Evolutionary conservation across 1,140 invertebrate species (phyloP), one percentile per base, ranked within the genome.

Genomic region (Delia radicum): DNA sequence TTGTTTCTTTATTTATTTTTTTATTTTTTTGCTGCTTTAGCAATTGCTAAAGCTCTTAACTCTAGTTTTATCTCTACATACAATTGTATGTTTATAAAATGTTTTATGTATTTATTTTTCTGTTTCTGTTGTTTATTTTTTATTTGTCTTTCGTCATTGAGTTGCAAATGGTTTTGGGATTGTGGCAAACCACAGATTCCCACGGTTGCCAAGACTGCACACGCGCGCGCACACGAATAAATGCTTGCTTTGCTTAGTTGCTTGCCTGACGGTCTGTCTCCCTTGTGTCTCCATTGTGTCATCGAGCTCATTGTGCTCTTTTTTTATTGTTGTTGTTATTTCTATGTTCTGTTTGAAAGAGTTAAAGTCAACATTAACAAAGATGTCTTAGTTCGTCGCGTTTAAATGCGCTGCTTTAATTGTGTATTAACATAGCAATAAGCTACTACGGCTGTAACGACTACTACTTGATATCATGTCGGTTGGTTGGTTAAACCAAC

Each of bases 181-280:
- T 80, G 80, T 77, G 79, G 77, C 81, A 74, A 77, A 76, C 72
- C 48, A 69, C 75, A 77, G 77, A 77, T 84, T 84, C 82, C 78
- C 82, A 84, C 82, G 82, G 77, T 84, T 73, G 76, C 31, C 74
- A 75, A 75, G 76, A 78, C 74, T 81, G 79, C 81, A 80, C 80
- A 77, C 81, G 77, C 79, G 76, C 71, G 72, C 76, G 77, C 42
- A 73, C 37, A 46, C 37, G 37, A 73, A 46, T 46, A 73, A 48
- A 73, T 73, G 37, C 24, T 72, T 26, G 21, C 1, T 55, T 73
- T 7, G 26, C 42, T 73, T 48, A 8, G 5, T 28, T 28, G 63
- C 63, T n/a, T 2, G n/a, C 4, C 63, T 65, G 63, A 28, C 46
- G 48, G 13, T 73, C 71, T 28, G 46, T 73, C 37, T 69, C 65